Evolutionary conservation across 2,888 invertebrate genomes (phyloP).

Genomic region (Phymatocera aterrima): DNA sequence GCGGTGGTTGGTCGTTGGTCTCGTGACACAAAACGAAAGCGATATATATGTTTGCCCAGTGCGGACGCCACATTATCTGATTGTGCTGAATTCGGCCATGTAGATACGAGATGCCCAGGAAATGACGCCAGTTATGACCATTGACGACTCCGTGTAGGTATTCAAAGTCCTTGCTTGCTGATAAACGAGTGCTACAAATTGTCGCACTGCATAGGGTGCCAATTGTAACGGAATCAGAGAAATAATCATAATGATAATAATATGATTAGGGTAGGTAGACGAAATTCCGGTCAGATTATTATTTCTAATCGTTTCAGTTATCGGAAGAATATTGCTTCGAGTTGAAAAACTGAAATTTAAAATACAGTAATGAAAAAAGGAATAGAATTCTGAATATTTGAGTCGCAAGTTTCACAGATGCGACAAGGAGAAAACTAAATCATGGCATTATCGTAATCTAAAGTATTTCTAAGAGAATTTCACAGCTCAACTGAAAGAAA

Average conservation of each 20-base stretch:
- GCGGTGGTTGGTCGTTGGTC: not conserved
- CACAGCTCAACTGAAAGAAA: not conserved
- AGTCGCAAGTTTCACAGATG: not conserved
- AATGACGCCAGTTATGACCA: slow-evolving; percentile 22
- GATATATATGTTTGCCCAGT: not conserved
- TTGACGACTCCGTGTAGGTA: not conserved
- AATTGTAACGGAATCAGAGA: not conserved
- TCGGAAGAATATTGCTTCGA: not conserved
- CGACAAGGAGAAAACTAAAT: not conserved
- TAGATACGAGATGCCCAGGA: slow-evolving; percentile 9
- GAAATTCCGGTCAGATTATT: no score
- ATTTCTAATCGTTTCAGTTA: not conserved
- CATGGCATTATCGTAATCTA: no score
- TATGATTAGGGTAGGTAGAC: no score
- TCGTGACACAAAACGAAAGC: not conserved
- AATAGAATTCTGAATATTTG: not conserved
- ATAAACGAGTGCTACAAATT: not conserved
- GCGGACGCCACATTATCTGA: slow-evolving; percentile 60
- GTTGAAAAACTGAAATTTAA: not conserved
- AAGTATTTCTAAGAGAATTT: not conserved
- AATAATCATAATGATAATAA: not conserved
- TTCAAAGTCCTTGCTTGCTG: slow-evolving; percentile 10
- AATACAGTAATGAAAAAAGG: no score
- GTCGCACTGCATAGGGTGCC: not conserved
- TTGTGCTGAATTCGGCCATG: slow-evolving; percentile 62